Conservation (phyloP, 2,797 vertebrate species). For the Mus minutoides region DNA sequence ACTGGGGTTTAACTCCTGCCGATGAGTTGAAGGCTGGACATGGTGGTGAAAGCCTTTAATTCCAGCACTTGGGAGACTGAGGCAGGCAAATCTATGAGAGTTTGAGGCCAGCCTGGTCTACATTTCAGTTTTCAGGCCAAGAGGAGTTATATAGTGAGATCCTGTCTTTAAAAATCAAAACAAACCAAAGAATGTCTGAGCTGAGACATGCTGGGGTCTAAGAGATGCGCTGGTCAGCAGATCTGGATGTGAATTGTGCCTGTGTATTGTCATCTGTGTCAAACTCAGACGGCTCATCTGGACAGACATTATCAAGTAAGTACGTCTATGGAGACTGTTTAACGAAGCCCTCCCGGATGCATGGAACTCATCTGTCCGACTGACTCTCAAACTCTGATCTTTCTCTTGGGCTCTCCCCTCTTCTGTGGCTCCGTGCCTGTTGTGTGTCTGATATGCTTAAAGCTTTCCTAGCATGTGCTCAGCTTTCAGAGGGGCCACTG, state of each 20-base stretch:
- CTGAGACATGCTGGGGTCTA: not conserved
- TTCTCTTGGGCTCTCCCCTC: slow-evolving; percentile 34
- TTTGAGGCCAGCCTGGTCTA: not conserved
- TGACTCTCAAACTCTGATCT: slow-evolving; percentile 32
- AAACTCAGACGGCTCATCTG: slow-evolving; percentile 11
- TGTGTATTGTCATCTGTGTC: not conserved
- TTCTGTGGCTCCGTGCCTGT: not conserved
- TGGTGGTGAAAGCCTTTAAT: not conserved
- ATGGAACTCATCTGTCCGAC: not conserved
- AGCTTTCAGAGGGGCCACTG: slow-evolving; percentile 55
- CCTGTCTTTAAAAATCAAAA: not conserved
- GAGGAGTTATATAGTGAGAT: not conserved
- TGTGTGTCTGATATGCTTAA: slow-evolving; percentile 36
- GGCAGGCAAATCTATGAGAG: not conserved
- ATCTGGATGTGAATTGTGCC: slow-evolving; percentile 40
- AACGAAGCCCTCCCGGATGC: not conserved
- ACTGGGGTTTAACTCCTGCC: not conserved
- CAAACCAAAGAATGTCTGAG: not conserved
- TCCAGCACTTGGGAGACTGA: not conserved
- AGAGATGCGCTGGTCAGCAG: not conserved
- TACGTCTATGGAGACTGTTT: not conserved
- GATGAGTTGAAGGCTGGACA: not conserved
- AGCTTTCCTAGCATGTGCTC: slow-evolving; percentile 67
- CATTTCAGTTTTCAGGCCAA: not conserved
- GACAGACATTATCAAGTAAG: slow-evolving; percentile 36